These are phyloP conservation scores for Tribolium castaneum DNA, from an alignment of 1,140 invertebrate genomes.

Conservation along the genomic window DNA sequence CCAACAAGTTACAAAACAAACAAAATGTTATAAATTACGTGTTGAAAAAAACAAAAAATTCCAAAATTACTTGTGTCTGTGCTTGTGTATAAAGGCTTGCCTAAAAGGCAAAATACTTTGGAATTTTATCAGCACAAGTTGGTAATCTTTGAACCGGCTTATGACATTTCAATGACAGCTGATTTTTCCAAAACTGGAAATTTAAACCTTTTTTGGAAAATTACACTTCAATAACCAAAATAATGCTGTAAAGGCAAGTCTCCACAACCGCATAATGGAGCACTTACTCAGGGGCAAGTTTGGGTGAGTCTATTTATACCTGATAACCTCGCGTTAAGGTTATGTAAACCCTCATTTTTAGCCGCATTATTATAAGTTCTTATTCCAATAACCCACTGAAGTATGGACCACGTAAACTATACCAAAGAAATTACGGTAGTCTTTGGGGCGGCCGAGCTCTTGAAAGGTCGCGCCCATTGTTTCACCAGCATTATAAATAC, in stretches of 20 bases:
- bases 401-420: constrained; percentile 57
- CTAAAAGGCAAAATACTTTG: neutral
- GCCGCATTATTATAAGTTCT: constrained; percentile 64
- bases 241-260: neutral
- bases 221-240: neutral
- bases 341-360: constrained; percentile 63
- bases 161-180: constrained; percentile 8
- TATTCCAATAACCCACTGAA: constrained; percentile 64
- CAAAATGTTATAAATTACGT: no score
- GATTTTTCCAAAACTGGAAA: neutral
- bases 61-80: no score
- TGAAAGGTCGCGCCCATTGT: constrained; percentile 60
- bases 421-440: constrained; percentile 62
- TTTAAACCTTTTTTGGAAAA: neutral
- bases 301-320: constrained; percentile 66
- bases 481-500: constrained; percentile 62
- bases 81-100: neutral
- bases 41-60: no score
- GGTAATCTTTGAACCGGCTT: neutral
- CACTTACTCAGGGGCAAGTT: constrained; percentile 68
- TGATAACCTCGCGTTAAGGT: constrained; percentile 65
- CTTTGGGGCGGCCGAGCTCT: constrained; percentile 63
- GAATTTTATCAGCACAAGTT: neutral
- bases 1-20: no score
- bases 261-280: constrained; percentile 61